A percentile compares a stretch with the other conserved stretches of the same genome.
phyloP scores from a whole-genome alignment of 2,888 invertebrate species.

The Chirona hameri region DNA sequence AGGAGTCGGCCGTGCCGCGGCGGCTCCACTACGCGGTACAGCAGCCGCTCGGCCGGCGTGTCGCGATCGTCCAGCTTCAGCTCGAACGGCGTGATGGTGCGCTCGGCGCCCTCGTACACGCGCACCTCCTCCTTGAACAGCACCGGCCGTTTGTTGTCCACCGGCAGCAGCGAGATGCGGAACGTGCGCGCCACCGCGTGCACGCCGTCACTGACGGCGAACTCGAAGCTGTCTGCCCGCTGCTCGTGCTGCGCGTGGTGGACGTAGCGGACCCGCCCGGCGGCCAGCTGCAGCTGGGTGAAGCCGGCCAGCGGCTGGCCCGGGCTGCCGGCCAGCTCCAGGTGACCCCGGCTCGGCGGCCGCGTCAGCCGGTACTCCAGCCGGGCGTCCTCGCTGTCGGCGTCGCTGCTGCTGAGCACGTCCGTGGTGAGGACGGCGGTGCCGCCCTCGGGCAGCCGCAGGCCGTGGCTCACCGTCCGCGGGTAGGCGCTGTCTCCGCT shows the following conservation, averaged over 20 bases:
- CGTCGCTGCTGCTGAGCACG: conserved; percentile 46
- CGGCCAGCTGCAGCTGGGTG: conserved; percentile 47
- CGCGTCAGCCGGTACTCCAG: conserved; percentile 46
- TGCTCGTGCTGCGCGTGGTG: conserved; percentile 46
- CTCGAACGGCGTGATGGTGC: conserved; percentile 47
- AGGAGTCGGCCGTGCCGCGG: conserved; percentile 47
- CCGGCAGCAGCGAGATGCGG: conserved; percentile 46
- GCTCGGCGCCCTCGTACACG: conserved; percentile 45
- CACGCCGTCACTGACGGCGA: conserved; percentile 48
- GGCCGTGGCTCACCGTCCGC: conserved; percentile 45
- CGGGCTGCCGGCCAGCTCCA: conserved; percentile 44
- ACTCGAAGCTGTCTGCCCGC: conserved; percentile 48
- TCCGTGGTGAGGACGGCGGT: conserved; percentile 45
- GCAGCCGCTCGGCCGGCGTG: conserved; percentile 43
- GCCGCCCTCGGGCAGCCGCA: conserved; percentile 47
- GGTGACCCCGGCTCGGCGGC: conserved; percentile 45
- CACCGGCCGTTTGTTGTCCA: conserved; percentile 48
- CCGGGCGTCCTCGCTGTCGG: conserved; percentile 45
- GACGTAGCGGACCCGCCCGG: conserved; percentile 47
- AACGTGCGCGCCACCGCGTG: conserved; percentile 45
- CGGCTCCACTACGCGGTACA: conserved; percentile 45
- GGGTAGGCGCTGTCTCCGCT: conserved; percentile 46
- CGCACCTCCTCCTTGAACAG: conserved; percentile 44
- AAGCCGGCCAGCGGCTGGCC: conserved; percentile 45
- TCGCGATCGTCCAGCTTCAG: conserved; percentile 47